Evolutionary conservation across 1,140 invertebrate species (phyloP), one percentile per base, ranked within the genome.

Genomic region (Aradophagus sp.): DNA sequence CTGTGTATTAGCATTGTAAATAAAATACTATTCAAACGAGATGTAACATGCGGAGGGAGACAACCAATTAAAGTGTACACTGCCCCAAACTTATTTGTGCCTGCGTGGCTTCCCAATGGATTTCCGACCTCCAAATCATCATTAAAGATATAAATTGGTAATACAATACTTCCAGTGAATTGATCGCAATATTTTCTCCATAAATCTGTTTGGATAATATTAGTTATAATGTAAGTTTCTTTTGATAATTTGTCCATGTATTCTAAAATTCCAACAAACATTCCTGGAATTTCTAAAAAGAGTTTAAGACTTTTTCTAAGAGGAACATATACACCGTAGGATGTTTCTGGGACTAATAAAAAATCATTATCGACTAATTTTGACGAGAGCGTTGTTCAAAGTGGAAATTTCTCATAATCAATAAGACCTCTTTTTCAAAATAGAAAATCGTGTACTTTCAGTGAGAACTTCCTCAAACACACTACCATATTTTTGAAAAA

Each of bases 21-120:
- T 31, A 31, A 31, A 31, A 31, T 31, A 11, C 29, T 31, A 31
- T 31, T 31, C n/a, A 31, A 31, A 31, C 29, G 29, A 31, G 29
- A 31, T 31, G n/a, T 11, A 3, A 31, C n/a, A 11, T 6, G 3
- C n/a, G 29, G 29, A 31, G 29, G 29, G 3, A 31, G n/a, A 31
- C 29, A 31, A 31, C 4, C 29, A 8, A 31, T 31, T 31, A 31
- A 31, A 31, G 29, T 11, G n/a, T 31, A 31, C n/a, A 31, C 4
- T 11, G 29, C 29, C 3, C 29, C 29, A 31, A 31, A 31, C n/a
- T 31, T 31, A 10, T 31, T 31, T 31, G 3, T 31, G n/a, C 29
- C 29, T 6, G 29, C 29, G n/a, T 31, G 29, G 29, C 29, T 31
- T 11, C n/a, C 29, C n/a, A 31, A 31, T 10, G 29, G 4, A 31